Evolutionary conservation across 2,113 vertebrate genomes (phyloP).

Genomic region (Phaethon lepturus): DNA sequence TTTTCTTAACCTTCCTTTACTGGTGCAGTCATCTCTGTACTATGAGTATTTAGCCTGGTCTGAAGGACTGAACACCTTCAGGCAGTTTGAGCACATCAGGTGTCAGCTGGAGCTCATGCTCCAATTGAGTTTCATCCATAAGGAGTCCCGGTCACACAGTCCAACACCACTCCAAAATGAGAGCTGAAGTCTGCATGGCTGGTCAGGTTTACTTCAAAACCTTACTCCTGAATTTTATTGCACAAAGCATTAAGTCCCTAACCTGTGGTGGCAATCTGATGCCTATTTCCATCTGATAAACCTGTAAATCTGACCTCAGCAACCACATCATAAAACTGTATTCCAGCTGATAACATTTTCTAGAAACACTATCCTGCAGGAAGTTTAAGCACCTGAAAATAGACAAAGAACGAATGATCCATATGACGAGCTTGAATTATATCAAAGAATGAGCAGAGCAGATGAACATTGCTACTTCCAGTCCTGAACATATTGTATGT

Average conservation of each 20-base stretch:
- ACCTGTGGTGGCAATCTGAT: not conserved
- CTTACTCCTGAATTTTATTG: not conserved
- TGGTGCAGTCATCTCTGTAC: not conserved
- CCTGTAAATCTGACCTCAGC: not conserved
- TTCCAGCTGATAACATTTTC: accelerated
- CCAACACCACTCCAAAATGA: not conserved
- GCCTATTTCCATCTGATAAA: not conserved
- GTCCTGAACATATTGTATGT: not conserved
- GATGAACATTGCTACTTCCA: not conserved
- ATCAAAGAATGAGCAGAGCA: not conserved
- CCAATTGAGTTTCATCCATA: not conserved
- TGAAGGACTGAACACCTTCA: not conserved
- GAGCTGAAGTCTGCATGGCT: not conserved
- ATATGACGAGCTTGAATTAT: accelerated
- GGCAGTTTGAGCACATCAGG: not conserved
- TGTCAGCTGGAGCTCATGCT: not conserved
- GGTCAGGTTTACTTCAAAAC: not conserved
- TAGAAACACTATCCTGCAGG: not conserved
- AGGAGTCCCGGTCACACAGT: not conserved
- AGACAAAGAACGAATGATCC: not conserved
- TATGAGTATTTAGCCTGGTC: not conserved
- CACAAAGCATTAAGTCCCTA: not conserved
- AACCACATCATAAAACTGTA: not conserved
- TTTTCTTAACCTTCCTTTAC: not conserved
- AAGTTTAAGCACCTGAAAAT: not conserved